phyloP scores from a whole-genome alignment of 1,140 invertebrate species.

The Brachionus angularis region DNA sequence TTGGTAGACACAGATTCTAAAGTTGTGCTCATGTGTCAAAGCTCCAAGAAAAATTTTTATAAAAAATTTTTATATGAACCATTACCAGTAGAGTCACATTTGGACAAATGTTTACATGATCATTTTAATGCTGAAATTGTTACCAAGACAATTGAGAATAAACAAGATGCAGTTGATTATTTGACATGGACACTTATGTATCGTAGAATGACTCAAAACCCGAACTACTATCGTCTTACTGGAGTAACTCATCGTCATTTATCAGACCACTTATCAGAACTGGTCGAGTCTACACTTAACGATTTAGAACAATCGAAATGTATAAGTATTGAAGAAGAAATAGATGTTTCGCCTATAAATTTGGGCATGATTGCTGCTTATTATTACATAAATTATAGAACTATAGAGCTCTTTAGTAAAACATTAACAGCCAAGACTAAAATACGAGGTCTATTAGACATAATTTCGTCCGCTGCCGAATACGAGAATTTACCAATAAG shows the following conservation, averaged over 20 bases:
- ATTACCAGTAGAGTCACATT: slow-evolving; percentile 90
- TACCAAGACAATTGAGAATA: slow-evolving; percentile 98
- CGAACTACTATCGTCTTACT: slow-evolving; percentile 95
- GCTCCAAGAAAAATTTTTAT: slow-evolving; percentile 96
- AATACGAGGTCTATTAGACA: slow-evolving; percentile 90
- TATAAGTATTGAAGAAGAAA: slow-evolving; percentile 94
- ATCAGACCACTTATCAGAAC: slow-evolving; percentile 94
- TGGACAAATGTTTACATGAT: slow-evolving; percentile 94
- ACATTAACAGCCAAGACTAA: slow-evolving; percentile 96
- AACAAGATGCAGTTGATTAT: slow-evolving; percentile 98
- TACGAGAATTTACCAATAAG: slow-evolving; percentile 89
- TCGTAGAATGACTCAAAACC: slow-evolving; percentile 91
- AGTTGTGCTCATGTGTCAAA: slow-evolving; percentile 93
- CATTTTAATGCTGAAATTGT: slow-evolving; percentile 99
- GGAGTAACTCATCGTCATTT: slow-evolving; percentile 92
- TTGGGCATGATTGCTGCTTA: slow-evolving; percentile 99
- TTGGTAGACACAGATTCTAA: slow-evolving; percentile 82
- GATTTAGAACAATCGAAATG: slow-evolving; percentile 97
- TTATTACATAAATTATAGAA: slow-evolving; percentile 99
- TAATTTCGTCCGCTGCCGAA: slow-evolving; percentile 93
- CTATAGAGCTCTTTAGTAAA: slow-evolving; percentile 94
- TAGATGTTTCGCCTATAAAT: slow-evolving; percentile 91
- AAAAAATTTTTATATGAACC: slow-evolving; percentile 98
- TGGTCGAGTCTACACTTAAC: slow-evolving; percentile 89
- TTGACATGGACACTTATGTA: slow-evolving; percentile 99